Conservation (phyloP, 2,113 vertebrate species). For the Ammodytes marinus region DNA sequence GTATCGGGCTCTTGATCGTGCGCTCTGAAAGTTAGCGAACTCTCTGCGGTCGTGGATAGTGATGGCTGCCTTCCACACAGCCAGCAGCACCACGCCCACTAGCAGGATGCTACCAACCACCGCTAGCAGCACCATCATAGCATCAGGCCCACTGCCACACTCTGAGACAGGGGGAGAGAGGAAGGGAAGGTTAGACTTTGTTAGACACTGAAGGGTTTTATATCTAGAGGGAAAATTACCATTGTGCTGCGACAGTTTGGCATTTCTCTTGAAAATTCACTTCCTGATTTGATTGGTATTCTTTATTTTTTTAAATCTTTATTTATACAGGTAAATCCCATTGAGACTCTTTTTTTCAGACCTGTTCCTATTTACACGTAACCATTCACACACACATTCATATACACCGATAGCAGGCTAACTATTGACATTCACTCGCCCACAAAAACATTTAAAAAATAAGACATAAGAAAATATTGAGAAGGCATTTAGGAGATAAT, state of each 20-base stretch:
- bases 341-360: too few relatives aligned
- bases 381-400: too few relatives aligned
- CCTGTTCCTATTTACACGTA: too few relatives aligned
- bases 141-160: slow-evolving; percentile 87
- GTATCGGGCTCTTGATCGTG: slow-evolving; percentile 92
- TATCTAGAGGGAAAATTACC: background rate
- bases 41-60: slow-evolving; percentile 94
- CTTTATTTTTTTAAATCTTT: too few relatives aligned
- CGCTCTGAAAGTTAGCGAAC: slow-evolving; percentile 94
- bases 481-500: too few relatives aligned
- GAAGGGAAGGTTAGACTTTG: background rate
- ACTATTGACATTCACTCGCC: too few relatives aligned
- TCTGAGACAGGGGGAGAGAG: slow-evolving; percentile 77
- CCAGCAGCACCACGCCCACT: slow-evolving; percentile 91
- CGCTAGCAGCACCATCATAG: slow-evolving; percentile 88
- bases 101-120: slow-evolving; percentile 94
- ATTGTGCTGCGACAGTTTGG: background rate
- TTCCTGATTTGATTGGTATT: too few relatives aligned
- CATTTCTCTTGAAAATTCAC: background rate
- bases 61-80: slow-evolving; percentile 93
- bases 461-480: too few relatives aligned
- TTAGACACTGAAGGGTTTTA: background rate
- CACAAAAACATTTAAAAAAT: too few relatives aligned
- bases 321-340: too few relatives aligned
- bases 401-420: too few relatives aligned